phyloP scores from a whole-genome alignment of 2,113 vertebrate species.

The Hymenochirus boettgeri region DNA sequence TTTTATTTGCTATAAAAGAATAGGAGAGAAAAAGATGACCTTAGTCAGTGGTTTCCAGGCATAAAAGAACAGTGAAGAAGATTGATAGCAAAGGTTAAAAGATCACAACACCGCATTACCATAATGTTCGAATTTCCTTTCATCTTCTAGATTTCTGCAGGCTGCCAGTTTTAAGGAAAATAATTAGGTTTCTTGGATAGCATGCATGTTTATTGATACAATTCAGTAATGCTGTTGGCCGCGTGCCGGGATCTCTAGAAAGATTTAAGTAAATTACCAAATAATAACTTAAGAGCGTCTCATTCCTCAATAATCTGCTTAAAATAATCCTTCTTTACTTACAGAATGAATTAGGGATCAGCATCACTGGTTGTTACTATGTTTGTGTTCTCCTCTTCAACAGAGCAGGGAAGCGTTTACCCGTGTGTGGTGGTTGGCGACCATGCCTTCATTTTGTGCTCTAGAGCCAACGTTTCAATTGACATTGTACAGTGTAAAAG shows the following conservation, averaged over 20 bases:
- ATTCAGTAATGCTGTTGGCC: not conserved
- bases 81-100: not conserved
- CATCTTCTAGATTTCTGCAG: not conserved
- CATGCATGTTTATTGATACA: not conserved
- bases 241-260: not conserved
- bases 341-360: not conserved
- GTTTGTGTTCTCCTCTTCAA: slow-evolving; percentile 19
- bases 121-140: not conserved
- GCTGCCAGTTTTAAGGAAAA: not conserved
- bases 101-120: not conserved
- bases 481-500: slow-evolving; percentile 15
- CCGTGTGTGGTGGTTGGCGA: slow-evolving; percentile 7
- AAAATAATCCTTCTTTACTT: not conserved
- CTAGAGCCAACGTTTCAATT: slow-evolving; percentile 21
- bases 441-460: slow-evolving; percentile 22
- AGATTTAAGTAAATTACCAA: not conserved
- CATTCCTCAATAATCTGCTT: not conserved
- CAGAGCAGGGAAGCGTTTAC: slow-evolving; percentile 7
- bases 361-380: slow-evolving; percentile 3
- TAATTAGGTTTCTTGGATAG: not conserved
- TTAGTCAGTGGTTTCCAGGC: not conserved
- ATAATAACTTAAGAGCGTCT: not conserved
- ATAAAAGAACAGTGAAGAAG: not conserved
- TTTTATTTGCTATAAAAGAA: not conserved
- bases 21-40: not conserved